Evolutionary conservation across 2,888 invertebrate genomes (phyloP).

Genomic region (Aphodius sticticus): DNA sequence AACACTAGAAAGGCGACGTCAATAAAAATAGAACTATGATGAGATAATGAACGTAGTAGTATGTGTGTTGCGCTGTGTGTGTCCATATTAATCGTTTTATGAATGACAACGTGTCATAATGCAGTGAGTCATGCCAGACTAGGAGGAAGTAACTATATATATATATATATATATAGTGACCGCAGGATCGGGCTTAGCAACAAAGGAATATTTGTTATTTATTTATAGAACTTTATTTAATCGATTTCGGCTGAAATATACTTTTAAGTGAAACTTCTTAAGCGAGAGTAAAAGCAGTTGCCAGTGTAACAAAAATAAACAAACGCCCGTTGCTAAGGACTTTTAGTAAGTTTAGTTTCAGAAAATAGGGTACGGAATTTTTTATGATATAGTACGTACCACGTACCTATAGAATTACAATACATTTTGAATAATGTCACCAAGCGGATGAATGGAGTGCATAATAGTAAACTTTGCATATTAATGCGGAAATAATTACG

Average conservation of each 20-base stretch:
- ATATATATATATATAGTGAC: too few species aligned
- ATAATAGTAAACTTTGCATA: too few species aligned
- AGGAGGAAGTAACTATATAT: neutral
- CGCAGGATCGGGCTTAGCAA: neutral
- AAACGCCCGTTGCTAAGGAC: too few species aligned
- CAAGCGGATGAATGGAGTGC: too few species aligned
- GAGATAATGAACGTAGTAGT: neutral
- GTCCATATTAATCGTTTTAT: neutral
- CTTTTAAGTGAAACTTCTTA: neutral
- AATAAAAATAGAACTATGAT: neutral
- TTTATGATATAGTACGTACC: too few species aligned
- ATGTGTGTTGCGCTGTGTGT: neutral
- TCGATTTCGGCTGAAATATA: neutral
- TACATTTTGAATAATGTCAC: too few species aligned
- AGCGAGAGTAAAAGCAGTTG: too few species aligned
- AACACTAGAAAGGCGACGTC: neutral
- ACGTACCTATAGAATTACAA: too few species aligned
- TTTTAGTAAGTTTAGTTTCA: too few species aligned
- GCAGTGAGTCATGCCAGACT: neutral
- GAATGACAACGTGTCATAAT: neutral
- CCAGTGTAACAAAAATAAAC: too few species aligned
- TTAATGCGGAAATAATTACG: too few species aligned
- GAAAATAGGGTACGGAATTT: too few species aligned
- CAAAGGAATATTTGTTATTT: neutral
- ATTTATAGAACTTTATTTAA: neutral